Evolutionary conservation across 2,888 invertebrate genomes (phyloP), one percentile per base, ranked within the genome.

Genomic region (Cerastis rubricosa): DNA sequence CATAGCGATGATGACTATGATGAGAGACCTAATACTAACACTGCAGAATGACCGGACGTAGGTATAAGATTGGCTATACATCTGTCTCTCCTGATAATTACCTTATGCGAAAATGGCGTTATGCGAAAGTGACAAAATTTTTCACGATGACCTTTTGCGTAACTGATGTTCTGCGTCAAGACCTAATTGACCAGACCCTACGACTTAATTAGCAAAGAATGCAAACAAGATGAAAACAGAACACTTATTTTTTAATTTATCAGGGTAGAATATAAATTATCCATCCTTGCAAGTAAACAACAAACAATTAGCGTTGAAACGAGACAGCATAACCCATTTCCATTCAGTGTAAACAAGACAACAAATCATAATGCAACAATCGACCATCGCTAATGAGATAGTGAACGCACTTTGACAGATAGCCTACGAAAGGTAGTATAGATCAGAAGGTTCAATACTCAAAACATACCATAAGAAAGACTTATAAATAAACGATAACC

Each of bases 381-480:
- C 65, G 29, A 43, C 9, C 65, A 75, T 76, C 61, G 71, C 64
- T 65, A 74, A 66, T 83, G 51, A 69, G 80, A 65, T 80, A 76
- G 68, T 73, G 71, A 87, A 81, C 78, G 78, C 78, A 81, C 72
- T 76, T 76, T 87, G 85, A 74, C 76, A 87, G 77, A 61, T 78
- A 69, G 29, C 25, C 22, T 40, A 3, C 63, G 61, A n/a, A n/a
- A 45, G 17, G 0, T 0, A 63, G 4, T 3, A 0, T 1, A 0
- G 2, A 19, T 25, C 71, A 84, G 78, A 83, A 83, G 63, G 12
- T 0, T 17, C 19, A 69, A 2, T 73, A 9, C 14, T 11, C 0
- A n/a, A 29, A 25, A 49, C 40, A 71, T 6, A 17, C 17, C 19
- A 43, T 72, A 9, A 8, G 1, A 29, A 70, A 19, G 6, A 69